phyloP scores from a whole-genome alignment of 2,113 vertebrate genomes.

The Pteropus alecto region DNA sequence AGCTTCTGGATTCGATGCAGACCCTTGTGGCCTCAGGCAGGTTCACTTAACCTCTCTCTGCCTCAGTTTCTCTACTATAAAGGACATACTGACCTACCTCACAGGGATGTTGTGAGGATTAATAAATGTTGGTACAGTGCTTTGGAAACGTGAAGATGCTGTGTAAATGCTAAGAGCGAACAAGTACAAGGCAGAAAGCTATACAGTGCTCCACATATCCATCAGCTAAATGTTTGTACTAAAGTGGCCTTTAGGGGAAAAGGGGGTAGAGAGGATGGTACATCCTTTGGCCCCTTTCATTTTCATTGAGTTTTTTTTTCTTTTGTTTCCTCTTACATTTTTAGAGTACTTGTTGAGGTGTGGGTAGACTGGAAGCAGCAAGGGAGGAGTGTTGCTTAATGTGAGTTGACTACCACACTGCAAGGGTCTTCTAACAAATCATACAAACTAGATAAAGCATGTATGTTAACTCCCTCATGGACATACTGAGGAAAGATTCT shows the following conservation, averaged over 20 bases:
- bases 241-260: no score
- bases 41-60: constrained; percentile 10
- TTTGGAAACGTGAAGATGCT: constrained; percentile 50
- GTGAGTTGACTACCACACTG: neutral
- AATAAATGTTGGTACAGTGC: constrained; percentile 67
- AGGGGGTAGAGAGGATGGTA: no score
- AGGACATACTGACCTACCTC: constrained; percentile 66
- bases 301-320: no score
- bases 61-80: constrained; percentile 44
- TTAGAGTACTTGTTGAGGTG: neutral
- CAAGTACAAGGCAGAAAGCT: neutral
- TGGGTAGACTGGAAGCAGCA: neutral
- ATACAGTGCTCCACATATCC: neutral
- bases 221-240: neutral
- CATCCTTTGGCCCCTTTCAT: neutral
- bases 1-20: neutral
- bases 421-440: neutral
- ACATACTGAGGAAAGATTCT: neutral
- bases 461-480: neutral
- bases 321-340: neutral
- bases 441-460: neutral
- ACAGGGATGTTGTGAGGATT: constrained; percentile 76
- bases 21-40: neutral
- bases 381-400: neutral
- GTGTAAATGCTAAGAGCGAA: neutral